Percentiles rank a stretch among this genome's conserved stretches.
phyloP scores from a whole-genome alignment of 2,888 invertebrate genomes.

The Xylota sylvarum region DNA sequence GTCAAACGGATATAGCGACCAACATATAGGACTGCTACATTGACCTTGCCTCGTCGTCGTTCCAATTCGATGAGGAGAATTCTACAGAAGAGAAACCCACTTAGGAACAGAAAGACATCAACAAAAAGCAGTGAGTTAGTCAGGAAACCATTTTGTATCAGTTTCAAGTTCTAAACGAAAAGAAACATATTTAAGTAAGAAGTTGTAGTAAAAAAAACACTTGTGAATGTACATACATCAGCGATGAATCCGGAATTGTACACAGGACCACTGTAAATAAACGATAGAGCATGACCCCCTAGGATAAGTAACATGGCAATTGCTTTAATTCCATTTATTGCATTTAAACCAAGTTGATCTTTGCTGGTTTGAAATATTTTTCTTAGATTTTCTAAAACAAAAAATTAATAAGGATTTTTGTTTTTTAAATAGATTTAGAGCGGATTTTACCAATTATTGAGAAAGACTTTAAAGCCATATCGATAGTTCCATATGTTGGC shows the following conservation, averaged over 20 bases:
- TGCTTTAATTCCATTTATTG: conserved; percentile 88
- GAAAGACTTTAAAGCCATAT: conserved; percentile 81
- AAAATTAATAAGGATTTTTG: too few relatives aligned
- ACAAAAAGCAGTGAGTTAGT: conserved; percentile 89
- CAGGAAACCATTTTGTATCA: conserved; percentile 87
- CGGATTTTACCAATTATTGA: conserved; percentile 81
- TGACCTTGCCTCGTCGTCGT: conserved; percentile 88
- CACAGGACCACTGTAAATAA: conserved; percentile 89
- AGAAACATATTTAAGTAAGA: conserved; percentile 20
- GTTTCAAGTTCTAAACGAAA: conserved; percentile 86
- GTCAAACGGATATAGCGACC: conserved; percentile 90
- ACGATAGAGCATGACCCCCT: conserved; percentile 88
- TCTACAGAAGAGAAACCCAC: conserved; percentile 89
- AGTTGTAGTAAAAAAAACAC: conserved; percentile 70
- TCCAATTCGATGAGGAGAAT: conserved; percentile 89
- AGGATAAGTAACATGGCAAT: conserved; percentile 89
- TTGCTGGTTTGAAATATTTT: conserved; percentile 84
- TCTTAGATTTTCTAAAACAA: conserved; percentile 80
- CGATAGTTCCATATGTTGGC: conserved; percentile 77
- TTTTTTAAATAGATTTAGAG: neutral
- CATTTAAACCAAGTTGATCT: conserved; percentile 87
- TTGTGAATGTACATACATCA: conserved; percentile 78
- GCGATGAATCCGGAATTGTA: conserved; percentile 87
- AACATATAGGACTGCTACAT: conserved; percentile 87
- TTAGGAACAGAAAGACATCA: conserved; percentile 90